A percentile compares a stretch with the other conserved stretches of the same genome.
phyloP scores from a whole-genome alignment of 2,113 vertebrate species.

The Muntiacus reevesi region DNA sequence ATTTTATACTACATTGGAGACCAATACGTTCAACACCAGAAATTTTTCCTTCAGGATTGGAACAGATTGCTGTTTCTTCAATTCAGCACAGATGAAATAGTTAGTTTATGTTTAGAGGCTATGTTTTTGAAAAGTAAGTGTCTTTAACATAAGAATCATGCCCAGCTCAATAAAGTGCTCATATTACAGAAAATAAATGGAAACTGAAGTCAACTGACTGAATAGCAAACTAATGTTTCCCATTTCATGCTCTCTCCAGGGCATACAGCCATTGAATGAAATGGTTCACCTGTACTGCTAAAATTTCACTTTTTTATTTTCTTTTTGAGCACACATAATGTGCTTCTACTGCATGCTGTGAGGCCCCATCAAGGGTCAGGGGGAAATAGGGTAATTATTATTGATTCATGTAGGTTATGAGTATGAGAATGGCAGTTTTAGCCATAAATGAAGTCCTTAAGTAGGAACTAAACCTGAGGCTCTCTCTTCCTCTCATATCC shows the following conservation, averaged over 20 bases:
- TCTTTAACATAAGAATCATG: constrained; percentile 41
- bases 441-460: neutral
- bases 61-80: constrained; percentile 42
- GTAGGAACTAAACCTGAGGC: neutral
- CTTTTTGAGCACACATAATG: neutral
- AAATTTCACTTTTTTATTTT: constrained; percentile 3
- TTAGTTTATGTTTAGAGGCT: constrained; percentile 30
- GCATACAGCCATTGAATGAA: neutral
- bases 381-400: neutral
- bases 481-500: neutral
- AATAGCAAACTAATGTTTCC: neutral
- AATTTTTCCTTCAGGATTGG: constrained; percentile 1
- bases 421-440: neutral
- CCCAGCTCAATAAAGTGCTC: constrained; percentile 1
- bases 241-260: neutral
- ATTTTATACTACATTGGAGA: neutral
- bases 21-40: constrained; percentile 36
- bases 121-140: constrained; percentile 34
- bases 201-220: constrained; percentile 29
- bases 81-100: constrained; percentile 41
- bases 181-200: constrained; percentile 18
- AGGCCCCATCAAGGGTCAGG: neutral
- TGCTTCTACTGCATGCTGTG: neutral
- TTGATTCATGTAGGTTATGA: neutral
- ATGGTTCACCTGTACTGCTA: neutral